Evolutionary conservation across 2,113 vertebrate genomes (phyloP), one percentile per base, ranked within the genome.

Genomic region (Engystomops pustulosus): DNA sequence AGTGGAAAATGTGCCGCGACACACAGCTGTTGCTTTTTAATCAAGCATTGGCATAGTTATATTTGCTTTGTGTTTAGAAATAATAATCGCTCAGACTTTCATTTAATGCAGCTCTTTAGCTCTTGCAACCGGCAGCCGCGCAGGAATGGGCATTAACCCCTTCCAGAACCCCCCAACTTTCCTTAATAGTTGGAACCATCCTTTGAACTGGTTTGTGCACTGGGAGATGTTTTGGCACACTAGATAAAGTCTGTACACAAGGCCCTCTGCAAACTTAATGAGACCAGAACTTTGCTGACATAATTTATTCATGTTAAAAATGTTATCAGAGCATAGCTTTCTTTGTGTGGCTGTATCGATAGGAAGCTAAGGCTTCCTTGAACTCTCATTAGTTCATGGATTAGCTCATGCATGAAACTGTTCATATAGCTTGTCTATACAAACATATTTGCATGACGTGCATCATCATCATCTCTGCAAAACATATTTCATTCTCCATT

Each of bases 11-110:
- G 86, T 70, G 86, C 87, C 55, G 87, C 87, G 89, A 81, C 83
- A 91, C 92, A 94, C 92, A 93, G 91, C 92, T 92, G 90, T 92
- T 93, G 89, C 90, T 87, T 93, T 92, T 90, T 91, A 90, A 91
- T 91, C 87, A 88, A 91, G 89, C 89, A 88, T 90, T 89, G 91
- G 89, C 85, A 89, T 88, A 90, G 87, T n/a, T 89, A 86, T 88
- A 88, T 89, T 91, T 90, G 86, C 88, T 89, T 91, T 93, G 88
- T 86, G 86, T 87, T 87, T 87, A 89, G 62, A 90, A 87, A 88
- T 84, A 89, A 67, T 75, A 62, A 12, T 90, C 88, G 87, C 88
- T 86, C 87, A 91, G 90, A 89, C 91, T 85, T 85, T 85, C 83
- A 76, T 55, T 70, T 85, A 85, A 85, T 70, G 88, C 91, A 89